Percentiles rank a stretch among this genome's conserved stretches.
phyloP scores from a whole-genome alignment of 2,888 invertebrate genomes.

The Tortricodes alternella region DNA sequence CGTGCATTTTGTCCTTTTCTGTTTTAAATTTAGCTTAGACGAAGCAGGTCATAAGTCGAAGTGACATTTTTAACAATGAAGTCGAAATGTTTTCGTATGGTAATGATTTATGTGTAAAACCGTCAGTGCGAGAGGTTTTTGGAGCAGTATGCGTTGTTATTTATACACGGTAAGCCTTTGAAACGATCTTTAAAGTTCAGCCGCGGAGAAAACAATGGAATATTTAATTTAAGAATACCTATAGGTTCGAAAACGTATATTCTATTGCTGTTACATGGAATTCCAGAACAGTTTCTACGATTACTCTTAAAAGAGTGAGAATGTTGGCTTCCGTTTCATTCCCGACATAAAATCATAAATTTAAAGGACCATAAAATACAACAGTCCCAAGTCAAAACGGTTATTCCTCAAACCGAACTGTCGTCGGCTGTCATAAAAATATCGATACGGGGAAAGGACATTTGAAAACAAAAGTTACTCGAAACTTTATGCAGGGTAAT shows the following conservation, averaged over 20 bases:
- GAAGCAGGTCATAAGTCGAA: constrained; percentile 79
- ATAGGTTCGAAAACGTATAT: constrained; percentile 2
- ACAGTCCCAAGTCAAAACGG: constrained; percentile 45
- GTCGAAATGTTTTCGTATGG: constrained; percentile 81
- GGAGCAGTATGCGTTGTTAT: constrained; percentile 63
- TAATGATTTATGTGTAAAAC: constrained; percentile 80
- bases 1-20: constrained; percentile 57
- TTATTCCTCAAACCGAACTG: constrained; percentile 56
- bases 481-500: constrained; percentile 58
- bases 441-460: constrained; percentile 47
- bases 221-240: constrained; percentile 48
- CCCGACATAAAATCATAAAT: constrained; percentile 16
- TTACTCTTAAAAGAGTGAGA: constrained; percentile 14
- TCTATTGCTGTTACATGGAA: background rate
- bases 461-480: constrained; percentile 61
- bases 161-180: constrained; percentile 61
- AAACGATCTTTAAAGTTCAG: constrained; percentile 51
- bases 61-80: constrained; percentile 81
- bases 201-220: constrained; percentile 60
- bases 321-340: constrained; percentile 18
- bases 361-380: constrained; percentile 41
- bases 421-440: constrained; percentile 55
- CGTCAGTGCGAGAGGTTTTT: constrained; percentile 65
- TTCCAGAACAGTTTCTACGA: background rate
- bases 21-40: constrained; percentile 72